Evolutionary conservation across 2,797 vertebrate species (phyloP), one percentile per base, ranked within the genome.

Genomic region (Zenarchopterus dispar): DNA sequence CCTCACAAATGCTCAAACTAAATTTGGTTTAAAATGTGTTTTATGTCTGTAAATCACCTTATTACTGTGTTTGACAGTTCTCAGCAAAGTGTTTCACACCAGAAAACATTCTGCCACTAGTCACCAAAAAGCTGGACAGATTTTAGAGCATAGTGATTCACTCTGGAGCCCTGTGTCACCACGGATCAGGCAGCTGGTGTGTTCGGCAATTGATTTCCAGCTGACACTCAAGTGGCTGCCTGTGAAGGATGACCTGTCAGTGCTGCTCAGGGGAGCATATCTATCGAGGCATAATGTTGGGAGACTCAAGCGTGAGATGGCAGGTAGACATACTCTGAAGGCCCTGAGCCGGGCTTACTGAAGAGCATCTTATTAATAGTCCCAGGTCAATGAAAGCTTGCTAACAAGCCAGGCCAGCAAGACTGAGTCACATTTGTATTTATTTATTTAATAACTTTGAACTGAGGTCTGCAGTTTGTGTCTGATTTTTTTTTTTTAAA

Each of bases 191-290:
- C 61, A 73, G 73, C 75, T 67, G 10, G 49, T 21, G 28, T 83
- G 85, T 81, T 78, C 51, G 31, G 52, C 85, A 82, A 86, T 91
- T 89, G 89, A 90, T 92, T 90, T 91, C 83, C 84, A 88, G 85
- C 81, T 89, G 85, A 84, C 83, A 86, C 73, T 81, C 80, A 72
- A 84, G 77, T 53, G 77, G 81, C 73, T 63, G 72, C 54, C 73
- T 67, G 60, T 82, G 84, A 88, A 80, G 77, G 84, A 91, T 88
- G 82, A 79, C 79, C 84, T 88, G 90, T 88, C 90, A 89, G 84
- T 22, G 69, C 41, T 48, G 56, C 88, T 89, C 86, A 65, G 63
- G 84, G 76, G 81, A 85, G 78, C 72, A 41, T 61, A 80, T 78
- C 85, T 71, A 80, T 83, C 33, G 74, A 87, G 77, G 70, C 73